Percentiles rank a stretch among this genome's conserved stretches.
These are phyloP conservation scores for Mylabris sibirica DNA, from an alignment of 2,888 invertebrate genomes.

Conservation along the genomic window DNA sequence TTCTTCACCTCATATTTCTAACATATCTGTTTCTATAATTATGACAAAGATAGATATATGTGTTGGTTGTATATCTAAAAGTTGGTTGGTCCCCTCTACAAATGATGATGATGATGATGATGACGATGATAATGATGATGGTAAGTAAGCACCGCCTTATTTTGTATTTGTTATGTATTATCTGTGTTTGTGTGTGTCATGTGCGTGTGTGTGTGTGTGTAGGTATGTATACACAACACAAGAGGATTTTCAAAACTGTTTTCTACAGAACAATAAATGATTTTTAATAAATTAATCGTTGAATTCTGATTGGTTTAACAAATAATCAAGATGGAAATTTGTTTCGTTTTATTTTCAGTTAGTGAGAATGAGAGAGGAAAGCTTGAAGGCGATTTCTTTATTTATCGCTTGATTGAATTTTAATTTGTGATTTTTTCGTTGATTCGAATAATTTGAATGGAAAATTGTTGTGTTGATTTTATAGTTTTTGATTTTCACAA, in stretches of 20 bases:
- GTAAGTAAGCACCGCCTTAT: constrained; percentile 9
- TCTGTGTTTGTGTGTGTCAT: too few relatives aligned
- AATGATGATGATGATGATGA: background rate
- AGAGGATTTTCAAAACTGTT: background rate
- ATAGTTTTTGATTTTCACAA: background rate
- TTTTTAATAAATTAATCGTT: background rate
- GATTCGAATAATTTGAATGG: background rate
- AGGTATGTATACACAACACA: too few relatives aligned
- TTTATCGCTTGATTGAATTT: constrained; percentile 3
- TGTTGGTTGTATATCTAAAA: background rate
- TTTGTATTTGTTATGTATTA: background rate
- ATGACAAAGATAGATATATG: background rate
- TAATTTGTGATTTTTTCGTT: background rate
- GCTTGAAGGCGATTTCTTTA: background rate
- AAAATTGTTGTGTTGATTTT: background rate
- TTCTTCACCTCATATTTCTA: background rate
- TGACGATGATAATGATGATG: background rate
- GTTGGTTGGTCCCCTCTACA: background rate
- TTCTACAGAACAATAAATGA: background rate
- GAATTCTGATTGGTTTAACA: background rate
- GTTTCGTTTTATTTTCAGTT: background rate
- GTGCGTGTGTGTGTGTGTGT: too few relatives aligned
- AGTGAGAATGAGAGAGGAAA: too few relatives aligned
- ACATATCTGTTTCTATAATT: background rate
- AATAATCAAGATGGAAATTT: background rate